Evolutionary conservation across 2,113 vertebrate species (phyloP).

Genomic region (Psittacula cyanocephala): DNA sequence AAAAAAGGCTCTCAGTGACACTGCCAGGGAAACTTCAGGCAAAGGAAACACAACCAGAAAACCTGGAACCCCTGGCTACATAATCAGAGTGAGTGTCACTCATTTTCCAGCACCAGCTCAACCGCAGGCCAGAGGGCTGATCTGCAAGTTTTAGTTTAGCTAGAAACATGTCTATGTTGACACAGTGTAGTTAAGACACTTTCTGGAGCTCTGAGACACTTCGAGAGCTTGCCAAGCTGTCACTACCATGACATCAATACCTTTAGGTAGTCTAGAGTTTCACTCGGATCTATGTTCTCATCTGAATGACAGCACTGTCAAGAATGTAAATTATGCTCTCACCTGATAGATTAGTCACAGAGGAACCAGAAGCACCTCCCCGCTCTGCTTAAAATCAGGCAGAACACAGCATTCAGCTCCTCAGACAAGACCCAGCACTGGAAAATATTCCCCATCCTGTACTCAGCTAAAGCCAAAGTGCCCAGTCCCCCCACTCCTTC

Average conservation of each 20-base stretch:
- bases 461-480: background rate
- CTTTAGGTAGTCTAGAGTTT: background rate
- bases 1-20: background rate
- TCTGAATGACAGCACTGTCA: background rate
- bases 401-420: background rate
- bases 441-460: background rate
- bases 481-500: background rate
- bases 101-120: background rate
- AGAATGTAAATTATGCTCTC: background rate
- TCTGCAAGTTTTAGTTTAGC: background rate
- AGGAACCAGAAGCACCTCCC: background rate
- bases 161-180: background rate
- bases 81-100: background rate
- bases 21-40: background rate
- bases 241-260: background rate
- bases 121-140: background rate
- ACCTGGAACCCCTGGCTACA: background rate
- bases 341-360: background rate
- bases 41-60: background rate
- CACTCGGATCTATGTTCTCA: background rate
- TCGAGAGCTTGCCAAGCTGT: background rate
- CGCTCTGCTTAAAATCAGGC: background rate
- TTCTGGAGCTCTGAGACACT: background rate
- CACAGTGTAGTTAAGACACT: background rate
- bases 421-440: background rate